Percentiles rank a stretch among this genome's conserved stretches.
phyloP scores from a whole-genome alignment of 2,888 invertebrate species.

The Imbricaverruca yamaguchii region DNA sequence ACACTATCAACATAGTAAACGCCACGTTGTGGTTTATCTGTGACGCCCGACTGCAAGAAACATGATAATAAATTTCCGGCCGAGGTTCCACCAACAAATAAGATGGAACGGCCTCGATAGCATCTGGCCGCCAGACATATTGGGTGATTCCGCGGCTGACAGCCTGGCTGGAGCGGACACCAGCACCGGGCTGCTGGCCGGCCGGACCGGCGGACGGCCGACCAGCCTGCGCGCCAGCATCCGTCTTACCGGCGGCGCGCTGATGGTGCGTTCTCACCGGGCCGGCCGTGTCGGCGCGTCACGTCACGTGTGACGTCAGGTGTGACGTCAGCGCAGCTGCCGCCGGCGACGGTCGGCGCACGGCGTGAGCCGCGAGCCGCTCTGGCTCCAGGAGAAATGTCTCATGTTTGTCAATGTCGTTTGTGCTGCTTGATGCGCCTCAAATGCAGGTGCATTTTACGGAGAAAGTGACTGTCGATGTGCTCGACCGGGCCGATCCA shows the following conservation, averaged over 20 bases:
- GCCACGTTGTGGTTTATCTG: slow-evolving; percentile 14
- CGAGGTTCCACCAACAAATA: slow-evolving; percentile 15
- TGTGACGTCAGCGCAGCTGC: too few species aligned
- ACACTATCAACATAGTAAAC: slow-evolving; percentile 21
- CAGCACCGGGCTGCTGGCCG: background rate
- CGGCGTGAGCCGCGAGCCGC: too few species aligned
- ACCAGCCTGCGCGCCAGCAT: background rate
- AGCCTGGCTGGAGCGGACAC: background rate
- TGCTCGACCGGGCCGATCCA: too few species aligned
- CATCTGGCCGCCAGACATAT: slow-evolving; percentile 6
- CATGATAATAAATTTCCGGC: slow-evolving; percentile 13
- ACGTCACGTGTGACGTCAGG: background rate
- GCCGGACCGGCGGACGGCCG: background rate
- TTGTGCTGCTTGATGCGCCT: too few species aligned
- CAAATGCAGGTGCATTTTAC: too few species aligned
- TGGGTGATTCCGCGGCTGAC: slow-evolving; percentile 20
- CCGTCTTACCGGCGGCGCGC: background rate
- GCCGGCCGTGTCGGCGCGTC: background rate
- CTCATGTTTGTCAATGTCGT: too few species aligned
- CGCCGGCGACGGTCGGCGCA: too few species aligned
- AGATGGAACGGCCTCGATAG: slow-evolving; percentile 21
- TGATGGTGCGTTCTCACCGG: too few species aligned
- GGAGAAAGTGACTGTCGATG: too few species aligned
- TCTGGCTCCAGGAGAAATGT: too few species aligned
- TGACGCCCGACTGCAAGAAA: slow-evolving; percentile 16